Evolutionary conservation across 2,113 vertebrate genomes (phyloP).

Genomic region (Odontesthes bonariensis): DNA sequence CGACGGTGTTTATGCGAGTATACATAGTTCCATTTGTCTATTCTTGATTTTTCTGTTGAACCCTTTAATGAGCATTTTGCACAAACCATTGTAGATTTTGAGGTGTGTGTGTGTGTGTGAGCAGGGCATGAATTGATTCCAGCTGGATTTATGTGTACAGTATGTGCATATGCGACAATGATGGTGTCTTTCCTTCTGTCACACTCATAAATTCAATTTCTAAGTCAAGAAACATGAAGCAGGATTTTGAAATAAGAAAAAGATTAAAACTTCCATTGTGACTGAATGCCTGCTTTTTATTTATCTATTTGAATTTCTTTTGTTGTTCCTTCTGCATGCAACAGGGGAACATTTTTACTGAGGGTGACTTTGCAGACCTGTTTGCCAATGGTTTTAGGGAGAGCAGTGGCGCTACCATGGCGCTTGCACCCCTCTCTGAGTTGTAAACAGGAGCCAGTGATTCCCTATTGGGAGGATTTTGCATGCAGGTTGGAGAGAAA

Average conservation of each 20-base stretch:
- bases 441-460: constrained; percentile 74
- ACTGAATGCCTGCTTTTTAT: constrained; percentile 68
- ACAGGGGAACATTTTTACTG: constrained; percentile 69
- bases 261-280: constrained; percentile 53
- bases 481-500: constrained; percentile 75
- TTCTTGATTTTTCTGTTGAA: constrained; percentile 39
- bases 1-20: constrained; percentile 31
- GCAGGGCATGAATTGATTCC: constrained; percentile 44
- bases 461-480: constrained; percentile 79
- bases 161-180: constrained; percentile 61
- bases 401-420: constrained; percentile 75
- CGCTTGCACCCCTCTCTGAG: constrained; percentile 56
- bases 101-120: constrained; percentile 14
- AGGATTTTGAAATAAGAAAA: constrained; percentile 70
- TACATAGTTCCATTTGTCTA: constrained; percentile 33
- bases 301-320: constrained; percentile 10
- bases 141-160: constrained; percentile 58
- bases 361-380: constrained; percentile 66
- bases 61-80: constrained; percentile 43
- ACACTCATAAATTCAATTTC: constrained; percentile 83
- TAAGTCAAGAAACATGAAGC: constrained; percentile 79
- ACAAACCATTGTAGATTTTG: constrained; percentile 48
- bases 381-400: constrained; percentile 70
- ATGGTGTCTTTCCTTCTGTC: constrained; percentile 67
- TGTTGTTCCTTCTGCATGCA: constrained; percentile 66